Conservation (phyloP, 2,113 vertebrate species). For the Elachura formosa region DNA sequence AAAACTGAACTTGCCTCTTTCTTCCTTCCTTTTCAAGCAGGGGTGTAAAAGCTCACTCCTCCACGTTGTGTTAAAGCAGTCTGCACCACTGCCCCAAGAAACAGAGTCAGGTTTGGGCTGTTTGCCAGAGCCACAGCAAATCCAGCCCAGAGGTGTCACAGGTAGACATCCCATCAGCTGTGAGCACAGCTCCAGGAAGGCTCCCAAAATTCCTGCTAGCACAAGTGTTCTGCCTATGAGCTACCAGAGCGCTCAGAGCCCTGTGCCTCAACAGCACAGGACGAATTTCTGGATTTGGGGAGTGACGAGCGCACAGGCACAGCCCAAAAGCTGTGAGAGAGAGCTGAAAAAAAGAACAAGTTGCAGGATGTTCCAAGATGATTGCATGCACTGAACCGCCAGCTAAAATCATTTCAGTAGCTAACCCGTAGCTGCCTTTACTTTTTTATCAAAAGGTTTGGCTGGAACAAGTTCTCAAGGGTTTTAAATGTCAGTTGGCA, state of each 20-base stretch:
- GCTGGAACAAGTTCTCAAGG: constrained; percentile 3
- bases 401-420: background rate
- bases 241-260: accelerated
- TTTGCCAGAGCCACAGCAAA: background rate
- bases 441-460: background rate
- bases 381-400: background rate
- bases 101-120: background rate
- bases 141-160: background rate
- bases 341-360: background rate
- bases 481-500: constrained; percentile 32
- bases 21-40: constrained; percentile 34
- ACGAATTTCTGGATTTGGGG: background rate
- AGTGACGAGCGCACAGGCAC: background rate
- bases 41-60: background rate
- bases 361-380: background rate
- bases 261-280: accelerated
- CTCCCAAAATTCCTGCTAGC: background rate
- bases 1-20: constrained; percentile 68
- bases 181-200: background rate
- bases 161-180: background rate
- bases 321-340: background rate
- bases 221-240: accelerated
- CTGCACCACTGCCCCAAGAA: background rate
- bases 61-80: background rate
- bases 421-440: background rate